Conservation (phyloP, 2,797 vertebrate genomes). For the Champsocephalus esox region DNA sequence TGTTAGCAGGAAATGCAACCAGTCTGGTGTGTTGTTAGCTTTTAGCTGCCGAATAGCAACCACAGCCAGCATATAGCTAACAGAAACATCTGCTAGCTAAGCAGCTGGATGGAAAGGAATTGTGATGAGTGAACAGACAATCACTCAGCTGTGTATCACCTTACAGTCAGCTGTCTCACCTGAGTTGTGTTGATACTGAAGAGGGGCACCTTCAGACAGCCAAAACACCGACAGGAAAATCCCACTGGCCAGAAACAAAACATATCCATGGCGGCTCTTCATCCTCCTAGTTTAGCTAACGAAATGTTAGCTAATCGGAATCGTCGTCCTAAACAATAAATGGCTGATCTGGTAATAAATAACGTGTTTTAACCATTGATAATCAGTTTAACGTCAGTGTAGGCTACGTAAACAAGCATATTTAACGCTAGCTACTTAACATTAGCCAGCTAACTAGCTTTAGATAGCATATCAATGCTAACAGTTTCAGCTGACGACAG, state of each 20-base stretch:
- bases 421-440: conserved; percentile 63
- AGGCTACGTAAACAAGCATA: conserved; percentile 49
- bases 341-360: conserved; percentile 6
- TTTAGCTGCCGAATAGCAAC: conserved; percentile 56
- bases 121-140: neutral
- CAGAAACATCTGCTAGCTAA: conserved; percentile 13
- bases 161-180: conserved; percentile 70
- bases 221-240: conserved; percentile 70
- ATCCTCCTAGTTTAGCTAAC: conserved; percentile 78
- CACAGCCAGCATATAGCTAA: conserved; percentile 12
- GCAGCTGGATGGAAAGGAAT: neutral
- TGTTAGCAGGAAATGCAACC: conserved; percentile 18
- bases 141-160: neutral
- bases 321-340: conserved; percentile 52
- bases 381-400: conserved; percentile 9
- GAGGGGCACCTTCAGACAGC: conserved; percentile 77
- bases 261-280: conserved; percentile 77
- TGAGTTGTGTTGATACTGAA: conserved; percentile 71
- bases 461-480: conserved; percentile 69
- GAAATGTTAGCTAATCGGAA: conserved; percentile 58
- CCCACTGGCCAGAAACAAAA: conserved; percentile 78
- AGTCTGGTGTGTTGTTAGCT: conserved; percentile 66
- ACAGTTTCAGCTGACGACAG: conserved; percentile 80
- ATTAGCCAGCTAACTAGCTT: conserved; percentile 73
- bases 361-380: conserved; percentile 63